Percentiles rank a stretch among this genome's conserved stretches.
phyloP scores from a whole-genome alignment of 1,140 invertebrate genomes.

The Drosophila virilis region DNA sequence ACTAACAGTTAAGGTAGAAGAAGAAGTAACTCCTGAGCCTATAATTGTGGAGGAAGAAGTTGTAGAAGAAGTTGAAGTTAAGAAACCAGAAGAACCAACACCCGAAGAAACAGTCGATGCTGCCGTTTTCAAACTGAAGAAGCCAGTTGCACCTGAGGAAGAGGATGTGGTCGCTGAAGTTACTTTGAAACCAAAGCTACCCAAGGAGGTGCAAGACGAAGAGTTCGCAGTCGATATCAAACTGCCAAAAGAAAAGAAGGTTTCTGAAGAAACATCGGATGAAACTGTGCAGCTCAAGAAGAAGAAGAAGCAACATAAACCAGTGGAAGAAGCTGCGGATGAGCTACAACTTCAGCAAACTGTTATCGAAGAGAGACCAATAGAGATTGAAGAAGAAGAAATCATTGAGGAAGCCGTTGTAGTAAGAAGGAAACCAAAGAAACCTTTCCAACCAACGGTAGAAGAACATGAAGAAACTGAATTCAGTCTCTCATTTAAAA shows the following conservation, averaged over 20 bases:
- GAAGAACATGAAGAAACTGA: conserved; percentile 78
- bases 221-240: conserved; percentile 77
- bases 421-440: conserved; percentile 77
- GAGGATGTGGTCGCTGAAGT: conserved; percentile 80
- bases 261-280: conserved; percentile 70
- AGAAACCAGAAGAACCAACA: conserved; percentile 53
- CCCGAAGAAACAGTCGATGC: conserved; percentile 55
- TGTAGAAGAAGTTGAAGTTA: conserved; percentile 66
- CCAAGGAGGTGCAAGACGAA: conserved; percentile 72
- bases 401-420: conserved; percentile 76
- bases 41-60: conserved; percentile 65
- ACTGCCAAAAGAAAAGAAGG: conserved; percentile 59
- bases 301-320: conserved; percentile 82
- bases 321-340: conserved; percentile 83
- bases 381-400: conserved; percentile 84
- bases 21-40: conserved; percentile 65
- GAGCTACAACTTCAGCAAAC: conserved; percentile 85
- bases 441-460: conserved; percentile 62
- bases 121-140: conserved; percentile 61
- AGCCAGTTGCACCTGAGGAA: conserved; percentile 61
- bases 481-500: conserved; percentile 83
- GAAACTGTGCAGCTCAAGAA: conserved; percentile 74
- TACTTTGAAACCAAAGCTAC: conserved; percentile 75
- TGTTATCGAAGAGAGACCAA: conserved; percentile 76
- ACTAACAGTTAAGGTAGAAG: conserved; percentile 70